Evolutionary conservation across 1,140 invertebrate species (phyloP).

Genomic region (Zaprionus camerounensis): DNA sequence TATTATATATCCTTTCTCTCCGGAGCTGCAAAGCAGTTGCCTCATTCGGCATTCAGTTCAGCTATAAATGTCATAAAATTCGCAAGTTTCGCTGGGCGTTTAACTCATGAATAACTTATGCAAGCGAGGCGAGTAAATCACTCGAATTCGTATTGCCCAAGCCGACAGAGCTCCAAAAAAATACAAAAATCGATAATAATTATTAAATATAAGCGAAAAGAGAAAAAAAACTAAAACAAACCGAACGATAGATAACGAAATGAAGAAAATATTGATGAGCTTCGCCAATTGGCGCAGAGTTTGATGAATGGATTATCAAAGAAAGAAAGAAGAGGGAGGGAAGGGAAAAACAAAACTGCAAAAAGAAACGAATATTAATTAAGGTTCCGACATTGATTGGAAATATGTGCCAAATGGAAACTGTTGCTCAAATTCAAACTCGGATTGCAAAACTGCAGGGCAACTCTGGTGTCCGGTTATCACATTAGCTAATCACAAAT

Average conservation of each 20-base stretch:
- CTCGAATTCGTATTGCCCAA: conserved; percentile 40
- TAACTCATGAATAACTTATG: conserved; percentile 51
- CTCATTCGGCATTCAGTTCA: conserved; percentile 64
- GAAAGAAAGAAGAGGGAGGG: neutral
- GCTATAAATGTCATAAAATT: conserved; percentile 46
- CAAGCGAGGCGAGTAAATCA: conserved; percentile 25
- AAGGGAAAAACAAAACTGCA: neutral
- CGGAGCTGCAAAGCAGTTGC: conserved; percentile 19
- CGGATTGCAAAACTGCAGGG: conserved; percentile 26
- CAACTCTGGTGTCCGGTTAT: conserved; percentile 16
- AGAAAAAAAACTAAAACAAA: conserved; percentile 12
- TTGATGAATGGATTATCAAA: conserved; percentile 46
- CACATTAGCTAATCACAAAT: conserved; percentile 29
- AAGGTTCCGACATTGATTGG: conserved; percentile 32
- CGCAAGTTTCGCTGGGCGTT: conserved; percentile 19
- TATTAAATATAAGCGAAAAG: conserved; percentile 24
- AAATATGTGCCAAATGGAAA: conserved; percentile 33
- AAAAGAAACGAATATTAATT: conserved; percentile 44
- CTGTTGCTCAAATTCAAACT: conserved; percentile 21
- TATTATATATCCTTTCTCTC: neutral
- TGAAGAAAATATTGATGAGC: conserved; percentile 16
- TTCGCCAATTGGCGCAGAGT: conserved; percentile 1
- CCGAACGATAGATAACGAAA: conserved; percentile 30
- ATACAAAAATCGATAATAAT: conserved; percentile 40
- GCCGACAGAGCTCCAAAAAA: neutral